phyloP scores from a whole-genome alignment of 2,797 vertebrate species.

The Chiloscyllium punctatum region DNA sequence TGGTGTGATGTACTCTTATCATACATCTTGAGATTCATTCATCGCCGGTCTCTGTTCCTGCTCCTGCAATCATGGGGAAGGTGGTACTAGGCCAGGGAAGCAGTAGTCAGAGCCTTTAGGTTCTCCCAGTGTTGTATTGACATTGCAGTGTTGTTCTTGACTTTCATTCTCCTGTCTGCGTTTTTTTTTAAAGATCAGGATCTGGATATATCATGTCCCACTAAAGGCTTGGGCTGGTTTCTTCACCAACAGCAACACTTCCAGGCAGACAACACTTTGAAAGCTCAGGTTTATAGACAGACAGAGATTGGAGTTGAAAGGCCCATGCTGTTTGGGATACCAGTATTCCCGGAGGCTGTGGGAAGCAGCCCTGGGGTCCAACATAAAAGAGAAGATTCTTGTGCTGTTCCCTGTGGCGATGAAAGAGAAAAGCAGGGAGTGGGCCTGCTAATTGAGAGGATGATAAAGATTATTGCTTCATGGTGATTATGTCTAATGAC shows the following conservation, averaged over 20 bases:
- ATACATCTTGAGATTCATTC: not conserved
- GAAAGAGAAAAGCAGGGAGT: slow-evolving; percentile 7
- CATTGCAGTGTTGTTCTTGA: not conserved
- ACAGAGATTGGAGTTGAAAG: not conserved
- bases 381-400: not conserved
- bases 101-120: not conserved
- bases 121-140: not conserved
- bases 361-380: not conserved
- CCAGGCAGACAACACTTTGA: not conserved
- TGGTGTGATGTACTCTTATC: not conserved
- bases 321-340: not conserved
- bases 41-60: not conserved
- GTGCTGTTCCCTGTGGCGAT: not conserved
- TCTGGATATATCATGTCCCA: not conserved
- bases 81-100: not conserved
- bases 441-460: not conserved
- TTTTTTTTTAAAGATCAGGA: not conserved
- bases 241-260: not conserved
- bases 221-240: not conserved
- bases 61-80: not conserved
- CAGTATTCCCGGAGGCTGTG: not conserved
- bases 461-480: slow-evolving; percentile 24
- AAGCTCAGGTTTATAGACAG: not conserved
- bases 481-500: not conserved
- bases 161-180: not conserved